Conservation (phyloP, 2,797 vertebrate genomes). For the Kryptolebias ocellatus region DNA sequence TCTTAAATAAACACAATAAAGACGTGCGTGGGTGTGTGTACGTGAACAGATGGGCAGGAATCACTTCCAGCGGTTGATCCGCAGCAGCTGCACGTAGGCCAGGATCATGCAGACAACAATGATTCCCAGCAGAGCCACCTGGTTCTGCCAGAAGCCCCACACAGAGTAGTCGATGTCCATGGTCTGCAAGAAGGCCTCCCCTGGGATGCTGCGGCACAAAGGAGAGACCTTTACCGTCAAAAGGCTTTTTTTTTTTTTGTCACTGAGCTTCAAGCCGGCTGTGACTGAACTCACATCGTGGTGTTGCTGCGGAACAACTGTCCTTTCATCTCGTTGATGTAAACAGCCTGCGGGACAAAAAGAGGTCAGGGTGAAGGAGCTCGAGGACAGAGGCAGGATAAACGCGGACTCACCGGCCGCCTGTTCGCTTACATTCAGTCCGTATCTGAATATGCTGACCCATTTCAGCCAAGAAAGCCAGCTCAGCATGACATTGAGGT, state of each 20-base stretch:
- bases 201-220: constrained; percentile 69
- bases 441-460: constrained; percentile 86
- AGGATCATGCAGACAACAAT: constrained; percentile 71
- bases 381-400: too few species aligned
- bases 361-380: constrained; percentile 4
- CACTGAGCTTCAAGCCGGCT: background rate
- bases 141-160: constrained; percentile 87
- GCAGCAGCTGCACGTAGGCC: constrained; percentile 80
- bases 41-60: background rate
- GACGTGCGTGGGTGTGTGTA: background rate
- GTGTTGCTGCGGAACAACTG: constrained; percentile 65
- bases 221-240: constrained; percentile 16
- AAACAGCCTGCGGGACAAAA: constrained; percentile 73
- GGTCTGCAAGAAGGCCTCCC: constrained; percentile 70
- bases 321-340: constrained; percentile 82
- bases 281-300: constrained; percentile 64
- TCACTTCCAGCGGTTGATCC: constrained; percentile 87
- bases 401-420: too few species aligned
- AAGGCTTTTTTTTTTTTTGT: background rate
- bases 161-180: constrained; percentile 79
- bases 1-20: constrained; percentile 45
- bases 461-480: constrained; percentile 87
- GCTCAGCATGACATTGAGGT: constrained; percentile 84
- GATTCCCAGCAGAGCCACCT: constrained; percentile 83
- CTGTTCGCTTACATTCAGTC: constrained; percentile 75